Conservation (phyloP, 1,140 invertebrate species). For the Drosophila neocordata region DNA sequence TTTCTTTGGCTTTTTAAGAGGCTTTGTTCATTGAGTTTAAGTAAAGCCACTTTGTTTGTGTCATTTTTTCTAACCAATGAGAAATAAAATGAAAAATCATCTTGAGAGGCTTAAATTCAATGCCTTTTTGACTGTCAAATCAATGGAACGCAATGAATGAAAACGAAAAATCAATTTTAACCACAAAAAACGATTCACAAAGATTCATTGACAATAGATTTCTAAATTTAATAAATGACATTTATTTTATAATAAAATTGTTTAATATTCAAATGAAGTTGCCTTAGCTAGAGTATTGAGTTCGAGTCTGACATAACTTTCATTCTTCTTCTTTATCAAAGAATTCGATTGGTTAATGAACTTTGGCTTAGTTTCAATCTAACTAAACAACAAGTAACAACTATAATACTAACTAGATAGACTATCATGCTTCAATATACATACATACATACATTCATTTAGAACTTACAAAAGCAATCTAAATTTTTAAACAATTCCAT, state of each 20-base stretch:
- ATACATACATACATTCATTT: conserved; percentile 29
- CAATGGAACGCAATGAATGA: not conserved
- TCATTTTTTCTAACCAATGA: not conserved
- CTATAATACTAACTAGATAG: not conserved
- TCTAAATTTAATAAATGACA: too few relatives aligned
- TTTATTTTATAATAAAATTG: too few relatives aligned
- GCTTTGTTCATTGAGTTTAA: conserved; percentile 1
- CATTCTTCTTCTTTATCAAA: not conserved
- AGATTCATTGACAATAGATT: too few relatives aligned
- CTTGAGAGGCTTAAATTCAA: conserved; percentile 4
- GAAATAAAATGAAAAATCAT: not conserved
- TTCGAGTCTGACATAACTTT: not conserved
- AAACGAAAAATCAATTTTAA: not conserved
- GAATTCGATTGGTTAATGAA: not conserved
- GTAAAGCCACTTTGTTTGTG: not conserved
- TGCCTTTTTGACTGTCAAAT: not conserved
- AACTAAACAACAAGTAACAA: not conserved
- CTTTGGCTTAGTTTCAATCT: not conserved
- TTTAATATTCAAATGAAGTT: too few relatives aligned
- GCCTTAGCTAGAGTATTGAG: too few relatives aligned
- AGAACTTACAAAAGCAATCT: conserved; percentile 57
- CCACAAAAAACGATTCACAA: too few relatives aligned
- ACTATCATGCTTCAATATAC: too few relatives aligned
- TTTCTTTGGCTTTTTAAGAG: not conserved
- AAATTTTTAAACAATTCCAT: conserved; percentile 76